These are phyloP conservation scores for Chroicocephalus ridibundus DNA, from an alignment of 2,113 vertebrate species.

Conservation along the genomic window DNA sequence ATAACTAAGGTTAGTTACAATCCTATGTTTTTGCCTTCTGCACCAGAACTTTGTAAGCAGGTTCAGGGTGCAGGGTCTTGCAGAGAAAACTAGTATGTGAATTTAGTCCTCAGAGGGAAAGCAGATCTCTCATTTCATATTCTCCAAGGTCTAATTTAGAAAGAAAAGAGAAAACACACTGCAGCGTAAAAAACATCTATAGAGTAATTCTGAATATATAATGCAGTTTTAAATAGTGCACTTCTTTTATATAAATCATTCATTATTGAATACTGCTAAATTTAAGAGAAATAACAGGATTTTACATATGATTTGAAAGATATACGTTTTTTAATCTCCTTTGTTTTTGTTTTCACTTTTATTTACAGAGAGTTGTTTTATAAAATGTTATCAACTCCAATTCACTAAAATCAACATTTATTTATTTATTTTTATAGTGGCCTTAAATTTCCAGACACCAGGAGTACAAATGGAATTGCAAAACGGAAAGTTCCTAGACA, in stretches of 20 bases:
- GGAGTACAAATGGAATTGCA: constrained; percentile 85
- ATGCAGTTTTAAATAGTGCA: background rate
- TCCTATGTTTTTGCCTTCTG: background rate
- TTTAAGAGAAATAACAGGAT: background rate
- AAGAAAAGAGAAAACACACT: background rate
- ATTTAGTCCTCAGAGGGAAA: background rate
- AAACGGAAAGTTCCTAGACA: constrained; percentile 87
- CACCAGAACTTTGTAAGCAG: background rate
- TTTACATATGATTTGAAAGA: background rate
- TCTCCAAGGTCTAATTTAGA: background rate
- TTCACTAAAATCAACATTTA: background rate
- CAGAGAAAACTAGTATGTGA: background rate
- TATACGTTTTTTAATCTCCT: background rate
- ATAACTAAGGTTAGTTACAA: background rate
- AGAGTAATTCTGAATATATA: background rate
- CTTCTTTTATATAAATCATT: background rate
- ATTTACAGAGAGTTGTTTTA: background rate
- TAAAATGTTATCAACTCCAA: background rate
- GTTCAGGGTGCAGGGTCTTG: background rate
- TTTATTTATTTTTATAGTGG: constrained; percentile 73
- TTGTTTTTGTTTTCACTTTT: background rate
- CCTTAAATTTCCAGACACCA: constrained; percentile 87
- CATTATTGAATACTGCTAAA: background rate
- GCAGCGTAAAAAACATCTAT: background rate
- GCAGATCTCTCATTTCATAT: background rate